Base-by-base conservation (phyloP, 2,888 invertebrate genomes). In the Sicus ferrugineus region DNA sequence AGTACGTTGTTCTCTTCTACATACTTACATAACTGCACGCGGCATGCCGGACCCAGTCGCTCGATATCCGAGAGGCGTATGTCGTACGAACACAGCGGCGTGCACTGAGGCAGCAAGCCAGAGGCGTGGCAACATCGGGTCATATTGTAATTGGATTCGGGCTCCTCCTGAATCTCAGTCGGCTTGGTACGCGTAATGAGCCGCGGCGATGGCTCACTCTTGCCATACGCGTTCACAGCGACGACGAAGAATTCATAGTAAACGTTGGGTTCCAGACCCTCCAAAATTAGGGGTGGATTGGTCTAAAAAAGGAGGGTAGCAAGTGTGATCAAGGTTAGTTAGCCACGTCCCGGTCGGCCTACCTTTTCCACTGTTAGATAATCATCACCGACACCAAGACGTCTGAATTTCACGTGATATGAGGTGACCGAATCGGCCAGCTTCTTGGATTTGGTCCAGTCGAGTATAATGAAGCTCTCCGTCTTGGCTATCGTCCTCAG, bases 181-280 rank as follows among this genome's bases (percentile, higher is more conserved):
- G 81, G 77, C 77, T 89, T 89, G 0, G 94, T 94, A 75, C 90
- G 89, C 84, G 94, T 94, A 70, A 93, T 90, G 52, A 93, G 87
- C 73, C 93, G 88, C 2, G 91, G 89, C 23, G 94, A 94, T 0
- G 92, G 89, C 75, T 91, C 90, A 26, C 94, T 92, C 16, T 91
- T 89, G 0, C 94, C 95, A 76, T 93, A 93, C 9, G 89, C 89
- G 84, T 95, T 95, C 30, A 90, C 89, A 0, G 94, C 93, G 77
- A 92, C 91, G 48, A 94, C 90, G 81, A 89, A 94, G 72, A 93
- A 91, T 83, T 94, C 94, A 80, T 94, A 94, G 80, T 92, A 90
- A 0, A 90, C 89, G 79, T 92, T 90, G 1, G 92, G 89, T 75
- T 91, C 89, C 72, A 95, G 85, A 71, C 90, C 89, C 84, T 93